Conservation (phyloP, 92 coral and sea anemone genomes). For the Muricea muricata region DNA sequence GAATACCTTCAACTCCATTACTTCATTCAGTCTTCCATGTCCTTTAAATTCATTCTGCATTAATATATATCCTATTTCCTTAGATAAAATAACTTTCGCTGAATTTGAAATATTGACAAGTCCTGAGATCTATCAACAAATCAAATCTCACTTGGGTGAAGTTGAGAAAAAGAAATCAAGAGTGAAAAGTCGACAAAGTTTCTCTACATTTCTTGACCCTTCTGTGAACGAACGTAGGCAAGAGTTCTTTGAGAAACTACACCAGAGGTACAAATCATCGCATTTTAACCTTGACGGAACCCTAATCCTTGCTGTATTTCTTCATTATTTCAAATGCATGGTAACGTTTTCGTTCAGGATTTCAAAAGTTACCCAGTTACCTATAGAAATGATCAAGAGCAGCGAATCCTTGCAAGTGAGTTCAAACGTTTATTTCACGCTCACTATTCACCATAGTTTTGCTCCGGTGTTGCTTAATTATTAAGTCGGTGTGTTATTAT, state of each 20-base stretch:
- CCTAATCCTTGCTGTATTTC: neutral
- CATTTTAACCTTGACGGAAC: neutral
- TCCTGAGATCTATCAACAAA: constrained; percentile 13
- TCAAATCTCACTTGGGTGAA: constrained; percentile 21
- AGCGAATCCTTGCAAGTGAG: constrained; percentile 89
- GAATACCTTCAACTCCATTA: too few species aligned
- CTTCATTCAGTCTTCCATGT: too few species aligned
- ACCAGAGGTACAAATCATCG: constrained; percentile 64
- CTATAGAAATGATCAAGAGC: constrained; percentile 86
- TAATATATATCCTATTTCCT: too few species aligned
- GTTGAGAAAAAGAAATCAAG: constrained; percentile 12
- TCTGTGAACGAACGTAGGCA: constrained; percentile 71
- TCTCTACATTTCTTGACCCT: constrained; percentile 86
- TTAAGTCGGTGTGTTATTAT: neutral
- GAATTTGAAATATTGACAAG: constrained; percentile 42
- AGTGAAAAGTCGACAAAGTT: constrained; percentile 73
- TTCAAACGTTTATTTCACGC: too few species aligned
- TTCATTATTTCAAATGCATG: neutral
- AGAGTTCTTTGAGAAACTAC: constrained; percentile 71
- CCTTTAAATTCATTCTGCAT: too few species aligned
- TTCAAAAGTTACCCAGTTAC: constrained; percentile 67
- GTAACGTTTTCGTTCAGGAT: constrained; percentile 54
- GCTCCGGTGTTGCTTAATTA: too few species aligned
- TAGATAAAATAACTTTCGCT: constrained; percentile 44
- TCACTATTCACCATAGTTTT: too few species aligned